Conservation (phyloP, 2,113 vertebrate species). For the Vulpes ferrilata region DNA sequence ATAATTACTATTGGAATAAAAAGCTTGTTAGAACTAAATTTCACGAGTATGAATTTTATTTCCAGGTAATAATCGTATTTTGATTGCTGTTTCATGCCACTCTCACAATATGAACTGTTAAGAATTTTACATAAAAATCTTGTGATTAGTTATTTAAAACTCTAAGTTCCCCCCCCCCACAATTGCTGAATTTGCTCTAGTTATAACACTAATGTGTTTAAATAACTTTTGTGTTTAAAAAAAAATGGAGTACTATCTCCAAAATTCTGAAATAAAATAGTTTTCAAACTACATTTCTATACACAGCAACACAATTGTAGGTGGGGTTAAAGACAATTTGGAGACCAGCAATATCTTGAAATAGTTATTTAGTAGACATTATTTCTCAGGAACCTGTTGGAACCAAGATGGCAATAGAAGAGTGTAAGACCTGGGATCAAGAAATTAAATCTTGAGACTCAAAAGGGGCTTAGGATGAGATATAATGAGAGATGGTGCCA, state of each 20-base stretch:
- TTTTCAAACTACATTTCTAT: slow-evolving; percentile 16
- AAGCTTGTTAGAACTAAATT: not conserved
- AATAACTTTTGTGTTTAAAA: not conserved
- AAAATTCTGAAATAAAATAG: not conserved
- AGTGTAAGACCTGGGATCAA: not conserved
- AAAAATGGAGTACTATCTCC: not conserved
- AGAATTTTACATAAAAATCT: not conserved
- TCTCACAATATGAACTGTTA: not conserved
- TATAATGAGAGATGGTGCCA: not conserved
- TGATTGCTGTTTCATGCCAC: not conserved
- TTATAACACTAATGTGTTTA: not conserved
- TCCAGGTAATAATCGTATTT: not conserved
- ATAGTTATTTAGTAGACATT: not conserved
- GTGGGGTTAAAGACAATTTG: not conserved
- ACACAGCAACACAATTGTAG: not conserved
- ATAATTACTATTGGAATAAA: not conserved
- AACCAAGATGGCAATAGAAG: not conserved
- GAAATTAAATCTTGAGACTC: not conserved
- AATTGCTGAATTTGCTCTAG: not conserved
- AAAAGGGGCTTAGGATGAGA: not conserved
- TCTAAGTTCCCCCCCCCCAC: not conserved
- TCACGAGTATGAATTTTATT: not conserved
- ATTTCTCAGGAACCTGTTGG: not conserved
- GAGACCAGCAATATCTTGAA: not conserved
- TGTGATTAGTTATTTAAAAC: not conserved